A percentile compares a stretch with the other conserved stretches of the same genome.
Evolutionary conservation across 2,113 vertebrate genomes (phyloP).

Genomic region (Thomomys bottae): DNA sequence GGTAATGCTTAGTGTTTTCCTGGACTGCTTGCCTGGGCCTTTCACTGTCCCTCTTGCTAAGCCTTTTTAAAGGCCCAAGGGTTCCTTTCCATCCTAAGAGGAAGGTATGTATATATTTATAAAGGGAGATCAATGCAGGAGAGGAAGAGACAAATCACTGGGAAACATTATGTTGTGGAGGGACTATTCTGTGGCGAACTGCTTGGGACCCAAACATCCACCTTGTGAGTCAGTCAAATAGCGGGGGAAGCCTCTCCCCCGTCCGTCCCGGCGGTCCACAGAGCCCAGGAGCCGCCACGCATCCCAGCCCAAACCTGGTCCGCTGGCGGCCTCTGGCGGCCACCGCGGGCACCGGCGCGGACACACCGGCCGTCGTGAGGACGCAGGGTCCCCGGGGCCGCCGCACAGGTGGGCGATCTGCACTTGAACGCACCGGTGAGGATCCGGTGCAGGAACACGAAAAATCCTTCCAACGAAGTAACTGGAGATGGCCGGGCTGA

Average conservation of each 20-base stretch:
- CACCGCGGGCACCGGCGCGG: conserved; percentile 48
- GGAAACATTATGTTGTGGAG: too few relatives aligned
- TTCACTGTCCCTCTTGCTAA: too few relatives aligned
- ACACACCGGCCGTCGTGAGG: background rate
- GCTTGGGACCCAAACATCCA: too few relatives aligned
- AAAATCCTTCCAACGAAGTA: background rate
- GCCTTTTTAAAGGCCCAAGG: background rate
- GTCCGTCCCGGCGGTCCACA: background rate
- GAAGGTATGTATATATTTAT: too few relatives aligned
- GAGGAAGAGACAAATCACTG: too few relatives aligned
- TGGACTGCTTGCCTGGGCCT: too few relatives aligned
- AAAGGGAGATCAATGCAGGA: too few relatives aligned
- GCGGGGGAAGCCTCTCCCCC: background rate
- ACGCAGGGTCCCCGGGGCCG: accelerated
- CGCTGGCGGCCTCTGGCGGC: conserved; percentile 85
- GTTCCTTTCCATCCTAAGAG: too few relatives aligned
- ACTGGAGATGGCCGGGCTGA: background rate
- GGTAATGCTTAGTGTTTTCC: too few relatives aligned
- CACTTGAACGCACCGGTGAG: background rate
- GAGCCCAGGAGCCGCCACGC: background rate
- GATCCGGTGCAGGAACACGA: background rate
- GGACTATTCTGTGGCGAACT: background rate
- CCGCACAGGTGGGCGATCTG: background rate
- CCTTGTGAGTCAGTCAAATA: background rate
- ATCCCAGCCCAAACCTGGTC: conserved; percentile 68